A percentile compares a stretch with the other conserved stretches of the same genome.
These are phyloP conservation scores for Phymorhynchus buccinoides DNA, from an alignment of 1,140 invertebrate genomes.

Conservation along the genomic window DNA sequence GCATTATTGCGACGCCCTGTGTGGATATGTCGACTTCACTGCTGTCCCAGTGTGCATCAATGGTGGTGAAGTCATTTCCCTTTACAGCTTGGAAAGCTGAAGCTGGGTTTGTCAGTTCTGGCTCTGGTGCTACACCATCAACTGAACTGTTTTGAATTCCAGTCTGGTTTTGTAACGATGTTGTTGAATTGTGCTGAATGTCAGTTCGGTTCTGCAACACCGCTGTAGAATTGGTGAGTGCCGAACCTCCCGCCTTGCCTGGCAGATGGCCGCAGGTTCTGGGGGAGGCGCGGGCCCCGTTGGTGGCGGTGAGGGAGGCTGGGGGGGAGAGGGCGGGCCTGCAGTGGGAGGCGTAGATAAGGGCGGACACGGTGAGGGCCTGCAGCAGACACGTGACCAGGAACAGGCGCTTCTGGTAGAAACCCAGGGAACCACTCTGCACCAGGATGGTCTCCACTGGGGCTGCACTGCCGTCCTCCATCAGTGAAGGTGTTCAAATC, in stretches of 20 bases:
- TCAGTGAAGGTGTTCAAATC: neutral
- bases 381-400: conserved; percentile 49
- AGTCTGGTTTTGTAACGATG: no score
- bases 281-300: conserved; percentile 29
- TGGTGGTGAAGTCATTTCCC: no score
- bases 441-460: conserved; percentile 52
- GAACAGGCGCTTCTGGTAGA: conserved; percentile 56
- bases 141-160: neutral
- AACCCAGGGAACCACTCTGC: conserved; percentile 53
- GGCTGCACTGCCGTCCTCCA: conserved; percentile 51
- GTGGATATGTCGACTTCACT: neutral
- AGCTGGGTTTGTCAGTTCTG: neutral
- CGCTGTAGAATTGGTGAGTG: neutral
- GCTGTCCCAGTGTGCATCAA: no score
- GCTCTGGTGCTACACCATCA: neutral
- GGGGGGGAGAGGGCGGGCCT: conserved; percentile 27
- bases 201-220: neutral
- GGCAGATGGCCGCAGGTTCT: neutral
- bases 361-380: conserved; percentile 44
- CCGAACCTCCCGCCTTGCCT: neutral
- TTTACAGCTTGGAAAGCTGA: neutral
- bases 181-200: no score
- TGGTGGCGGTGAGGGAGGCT: neutral
- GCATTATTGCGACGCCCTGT: neutral
- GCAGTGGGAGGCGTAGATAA: conserved; percentile 46